Base-by-base conservation (phyloP, 2,888 invertebrate species). In the Stenolophus ochropezus region DNA sequence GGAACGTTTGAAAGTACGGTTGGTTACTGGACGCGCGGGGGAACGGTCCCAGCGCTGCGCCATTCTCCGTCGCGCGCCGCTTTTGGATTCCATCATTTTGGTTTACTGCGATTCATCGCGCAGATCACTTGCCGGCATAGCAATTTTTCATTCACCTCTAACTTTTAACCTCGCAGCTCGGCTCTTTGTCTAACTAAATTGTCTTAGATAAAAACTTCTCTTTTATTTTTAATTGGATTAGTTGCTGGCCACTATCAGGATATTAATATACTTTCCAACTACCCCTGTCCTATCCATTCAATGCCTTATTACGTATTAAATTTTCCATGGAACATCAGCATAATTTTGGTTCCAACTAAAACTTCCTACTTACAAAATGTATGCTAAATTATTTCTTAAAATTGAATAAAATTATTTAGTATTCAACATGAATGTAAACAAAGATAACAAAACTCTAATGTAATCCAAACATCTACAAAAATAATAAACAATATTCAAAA, bases 11-110 rank as follows among this genome's bases (percentile, higher is more conserved):
- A 73, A 73, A 73, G 73, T 23, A 47, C 73, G 47, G 73, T 73
- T 49, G 73, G 47, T 73, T 49, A 73, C 73, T 73, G 73, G 47
- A 49, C 73, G 73, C 71, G 21, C 18, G n/a, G 21, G 49, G 14
- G 73, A 49, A 73, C 47, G 73, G 47, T 69, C 65, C 20, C 33
- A 69, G 33, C 27, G 27, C 65, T 69, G 65, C 65, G 33, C 11
- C 65, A 69, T 69, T 69, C 42, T 33, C 14, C 27, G 49, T 14
- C 49, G 49, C 49, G 23, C 21, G 47, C 8, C 14, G 73, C 73
- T 73, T 73, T 75, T 75, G 53, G 75, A 75, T 75, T 53, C 14
- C 27, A 75, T 75, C 56, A 75, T 53, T 75, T 75, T 53, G 51
- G 51, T 75, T 53, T 75, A 75, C 53, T 75, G 53, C 75, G 75